Conservation (phyloP, 2,888 invertebrate genomes). For the Ochropleura plecta region DNA sequence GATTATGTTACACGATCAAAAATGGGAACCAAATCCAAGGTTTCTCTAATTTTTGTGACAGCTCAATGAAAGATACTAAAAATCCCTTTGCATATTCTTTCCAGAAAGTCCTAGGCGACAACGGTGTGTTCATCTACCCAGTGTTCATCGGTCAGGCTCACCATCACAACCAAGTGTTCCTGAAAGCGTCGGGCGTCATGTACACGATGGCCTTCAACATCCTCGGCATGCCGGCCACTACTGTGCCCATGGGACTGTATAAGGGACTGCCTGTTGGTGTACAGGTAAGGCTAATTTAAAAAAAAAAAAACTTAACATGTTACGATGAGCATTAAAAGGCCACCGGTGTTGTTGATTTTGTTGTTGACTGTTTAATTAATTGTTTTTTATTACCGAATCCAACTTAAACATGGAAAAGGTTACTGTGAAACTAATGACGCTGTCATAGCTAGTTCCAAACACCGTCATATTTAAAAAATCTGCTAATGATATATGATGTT, state of each 20-base stretch:
- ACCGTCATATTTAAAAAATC: background rate
- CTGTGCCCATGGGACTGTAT: conserved; percentile 93
- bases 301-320: background rate
- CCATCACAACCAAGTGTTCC: conserved; percentile 91
- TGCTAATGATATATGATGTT: background rate
- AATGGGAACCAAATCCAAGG: background rate
- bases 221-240: conserved; percentile 94
- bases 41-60: background rate
- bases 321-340: background rate
- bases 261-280: conserved; percentile 93
- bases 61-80: background rate
- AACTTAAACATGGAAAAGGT: background rate
- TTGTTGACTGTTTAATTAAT: background rate
- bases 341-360: background rate
- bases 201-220: conserved; percentile 93
- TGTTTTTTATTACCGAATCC: background rate
- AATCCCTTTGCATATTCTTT: background rate
- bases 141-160: conserved; percentile 92
- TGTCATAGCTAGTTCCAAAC: background rate
- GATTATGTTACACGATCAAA: background rate
- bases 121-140: conserved; percentile 94
- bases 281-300: conserved; percentile 82
- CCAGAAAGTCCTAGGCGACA: conserved; percentile 90
- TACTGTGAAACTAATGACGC: background rate
- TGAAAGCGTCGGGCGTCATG: conserved; percentile 90